Base-by-base conservation (phyloP, 2,888 invertebrate genomes). In the Apodemia hepburni region DNA sequence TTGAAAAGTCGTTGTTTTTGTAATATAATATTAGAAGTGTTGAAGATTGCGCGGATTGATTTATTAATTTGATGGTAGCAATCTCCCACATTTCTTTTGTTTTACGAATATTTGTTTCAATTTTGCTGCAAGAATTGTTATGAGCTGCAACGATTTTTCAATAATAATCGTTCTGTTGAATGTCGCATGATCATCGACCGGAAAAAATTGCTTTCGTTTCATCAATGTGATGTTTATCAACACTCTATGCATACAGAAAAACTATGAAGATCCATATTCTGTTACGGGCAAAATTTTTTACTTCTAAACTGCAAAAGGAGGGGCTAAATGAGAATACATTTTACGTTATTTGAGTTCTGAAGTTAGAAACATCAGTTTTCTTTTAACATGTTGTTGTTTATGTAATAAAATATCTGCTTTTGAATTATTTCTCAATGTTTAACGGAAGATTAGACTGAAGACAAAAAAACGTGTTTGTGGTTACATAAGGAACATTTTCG, bases 181-280 rank as follows among this genome's bases (percentile, higher is more conserved):
- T 85, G 86, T 88, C 78, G 88, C 85, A 87, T 88, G 68, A 76
- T 76, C 87, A 86, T 84, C 79, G 76, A 77, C 71, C 69, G 74
- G 72, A 71, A 73, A 74, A 73, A 73, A 70, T 73, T 75, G 84
- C 86, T 86, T 89, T 77, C 79, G 81, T 85, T 71, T 72, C 84
- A 85, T 82, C 77, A 78, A 76, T 54, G 54, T 54, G 15, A 57
- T 57, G 29, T 57, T 57, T 57, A 57, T 29, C 57, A 57, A 57
- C 57, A 57, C 22, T 57, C 57, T 15, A 7, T 57, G 57, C 70
- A 73, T 29, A 29, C 57, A 57, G 57, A 57, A 57, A 57, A 57
- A 57, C 54, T 57, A 57, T 57, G 54, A 57, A 57, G 54, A 57
- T 57, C 54, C 54, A 57, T 57, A 57, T 57, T 47, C 54, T 27